phyloP scores from a whole-genome alignment of 2,888 invertebrate species.

The Nudaria mundana region DNA sequence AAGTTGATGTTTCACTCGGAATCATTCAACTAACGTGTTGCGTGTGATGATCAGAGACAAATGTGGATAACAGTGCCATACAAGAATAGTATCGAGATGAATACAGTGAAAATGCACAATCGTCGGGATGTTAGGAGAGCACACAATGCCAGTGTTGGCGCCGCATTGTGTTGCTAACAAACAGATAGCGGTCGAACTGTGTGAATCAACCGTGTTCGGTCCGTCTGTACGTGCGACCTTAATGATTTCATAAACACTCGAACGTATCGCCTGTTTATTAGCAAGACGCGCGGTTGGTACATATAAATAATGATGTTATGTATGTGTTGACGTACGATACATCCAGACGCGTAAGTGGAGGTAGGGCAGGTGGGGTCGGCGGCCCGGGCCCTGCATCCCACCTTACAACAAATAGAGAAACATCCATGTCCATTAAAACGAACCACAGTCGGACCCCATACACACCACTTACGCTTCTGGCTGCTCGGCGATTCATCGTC shows the following conservation, averaged over 20 bases:
- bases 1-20: no score
- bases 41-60: slow-evolving; percentile 17
- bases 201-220: slow-evolving; percentile 10
- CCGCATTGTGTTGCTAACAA: slow-evolving; percentile 40
- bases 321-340: slow-evolving; percentile 75
- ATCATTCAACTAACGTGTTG: slow-evolving; percentile 4
- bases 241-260: slow-evolving; percentile 7
- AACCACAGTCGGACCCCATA: slow-evolving; percentile 66
- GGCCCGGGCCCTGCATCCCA: slow-evolving; percentile 79
- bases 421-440: slow-evolving; percentile 67
- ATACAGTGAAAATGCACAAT: slow-evolving; percentile 24
- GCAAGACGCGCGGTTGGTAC: slow-evolving; percentile 41
- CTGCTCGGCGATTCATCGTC: slow-evolving; percentile 49
- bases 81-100: slow-evolving; percentile 30
- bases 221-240: slow-evolving; percentile 13
- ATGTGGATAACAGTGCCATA: slow-evolving; percentile 28
- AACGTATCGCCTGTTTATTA: slow-evolving; percentile 47
- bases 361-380: slow-evolving; percentile 80
- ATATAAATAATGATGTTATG: slow-evolving; percentile 37
- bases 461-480: slow-evolving; percentile 78
- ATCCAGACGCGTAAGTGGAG: slow-evolving; percentile 82
- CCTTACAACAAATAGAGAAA: slow-evolving; percentile 79
- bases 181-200: slow-evolving; percentile 30
- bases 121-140: slow-evolving; percentile 28
- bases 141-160: slow-evolving; percentile 29